These are phyloP conservation scores for Otolemur garnettii DNA, from an alignment of 2,113 vertebrate species.

Conservation along the genomic window DNA sequence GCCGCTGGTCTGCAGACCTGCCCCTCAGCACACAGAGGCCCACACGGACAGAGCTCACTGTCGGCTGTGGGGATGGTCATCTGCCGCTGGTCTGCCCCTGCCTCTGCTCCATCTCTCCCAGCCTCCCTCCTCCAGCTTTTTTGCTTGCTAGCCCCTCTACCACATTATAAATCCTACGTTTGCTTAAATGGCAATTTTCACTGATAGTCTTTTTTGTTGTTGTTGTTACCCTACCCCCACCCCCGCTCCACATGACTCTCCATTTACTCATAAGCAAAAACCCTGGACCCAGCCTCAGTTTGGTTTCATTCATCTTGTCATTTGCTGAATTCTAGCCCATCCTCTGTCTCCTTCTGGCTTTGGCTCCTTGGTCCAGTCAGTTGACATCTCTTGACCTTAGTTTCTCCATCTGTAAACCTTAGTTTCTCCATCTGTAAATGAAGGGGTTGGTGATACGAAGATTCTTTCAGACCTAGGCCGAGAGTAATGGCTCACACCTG, in stretches of 20 bases:
- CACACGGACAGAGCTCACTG: too few species aligned
- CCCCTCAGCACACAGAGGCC: too few species aligned
- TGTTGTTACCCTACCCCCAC: too few species aligned
- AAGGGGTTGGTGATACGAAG: background rate
- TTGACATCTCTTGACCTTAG: constrained; percentile 19
- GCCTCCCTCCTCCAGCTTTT: background rate
- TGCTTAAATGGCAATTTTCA: constrained; percentile 13
- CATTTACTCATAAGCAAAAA: background rate
- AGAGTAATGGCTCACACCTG: too few species aligned
- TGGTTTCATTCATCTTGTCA: background rate
- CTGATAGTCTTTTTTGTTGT: background rate
- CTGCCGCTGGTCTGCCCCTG: fast-evolving
- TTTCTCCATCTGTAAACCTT: too few species aligned
- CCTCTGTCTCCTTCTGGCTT: background rate
- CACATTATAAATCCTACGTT: background rate
- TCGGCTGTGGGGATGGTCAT: too few species aligned
- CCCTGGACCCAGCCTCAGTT: background rate
- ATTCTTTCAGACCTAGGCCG: constrained; percentile 10
- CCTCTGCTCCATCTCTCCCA: background rate
- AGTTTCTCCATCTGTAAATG: constrained; percentile 6
- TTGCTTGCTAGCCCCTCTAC: background rate
- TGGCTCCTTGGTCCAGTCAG: background rate
- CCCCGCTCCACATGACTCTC: background rate
- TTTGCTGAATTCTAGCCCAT: background rate
- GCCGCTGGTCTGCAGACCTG: too few species aligned